Percentiles rank a stretch among this genome's conserved stretches.
Evolutionary conservation across 2,797 vertebrate genomes (phyloP).

Genomic region (Potorous gilbertii): DNA sequence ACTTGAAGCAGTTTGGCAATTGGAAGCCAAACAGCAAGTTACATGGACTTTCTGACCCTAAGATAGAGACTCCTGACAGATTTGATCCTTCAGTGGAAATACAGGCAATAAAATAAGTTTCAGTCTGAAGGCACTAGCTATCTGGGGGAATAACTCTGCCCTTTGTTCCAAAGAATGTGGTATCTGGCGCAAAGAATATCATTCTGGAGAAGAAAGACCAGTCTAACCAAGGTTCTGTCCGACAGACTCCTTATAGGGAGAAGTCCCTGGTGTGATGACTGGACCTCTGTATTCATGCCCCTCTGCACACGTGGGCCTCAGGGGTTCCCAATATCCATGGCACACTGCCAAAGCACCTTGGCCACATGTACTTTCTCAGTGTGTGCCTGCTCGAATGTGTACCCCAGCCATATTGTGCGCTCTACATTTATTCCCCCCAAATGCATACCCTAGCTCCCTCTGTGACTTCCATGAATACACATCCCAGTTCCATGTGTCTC

Average conservation of each 20-base stretch:
- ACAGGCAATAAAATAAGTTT: not conserved
- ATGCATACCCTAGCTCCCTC: not conserved
- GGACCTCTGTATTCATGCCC: too few species aligned
- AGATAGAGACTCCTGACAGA: not conserved
- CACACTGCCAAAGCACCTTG: too few species aligned
- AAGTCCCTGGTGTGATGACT: too few species aligned
- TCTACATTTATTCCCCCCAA: not conserved
- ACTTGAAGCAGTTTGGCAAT: not conserved
- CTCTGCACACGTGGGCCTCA: too few species aligned
- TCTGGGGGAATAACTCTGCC: too few species aligned
- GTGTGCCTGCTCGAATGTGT: not conserved
- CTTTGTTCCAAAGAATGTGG: not conserved
- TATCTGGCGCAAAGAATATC: not conserved
- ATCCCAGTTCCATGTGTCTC: not conserved
- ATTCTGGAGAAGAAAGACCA: not conserved
- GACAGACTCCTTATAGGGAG: not conserved
- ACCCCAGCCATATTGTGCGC: not conserved
- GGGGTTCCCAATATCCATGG: too few species aligned
- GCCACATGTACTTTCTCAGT: not conserved
- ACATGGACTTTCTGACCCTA: not conserved
- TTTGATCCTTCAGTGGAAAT: not conserved
- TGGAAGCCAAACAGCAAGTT: not conserved
- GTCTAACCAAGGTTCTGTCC: too few species aligned
- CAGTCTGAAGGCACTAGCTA: too few species aligned
- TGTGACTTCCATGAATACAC: not conserved